Conservation (phyloP, 2,113 vertebrate genomes). For the Rallus limicola region DNA sequence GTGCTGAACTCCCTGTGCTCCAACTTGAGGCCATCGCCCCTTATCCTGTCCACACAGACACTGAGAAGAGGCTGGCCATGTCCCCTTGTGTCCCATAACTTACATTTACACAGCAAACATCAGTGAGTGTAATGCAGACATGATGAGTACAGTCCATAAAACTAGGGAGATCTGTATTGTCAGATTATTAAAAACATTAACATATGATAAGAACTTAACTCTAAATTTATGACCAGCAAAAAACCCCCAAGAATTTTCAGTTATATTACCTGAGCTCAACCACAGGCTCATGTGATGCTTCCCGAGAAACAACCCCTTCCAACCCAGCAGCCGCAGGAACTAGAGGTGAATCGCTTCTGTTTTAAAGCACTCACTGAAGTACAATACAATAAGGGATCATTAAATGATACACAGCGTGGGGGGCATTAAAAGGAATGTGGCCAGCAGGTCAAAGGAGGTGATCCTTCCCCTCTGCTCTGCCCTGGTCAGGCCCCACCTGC, state of each 20-base stretch:
- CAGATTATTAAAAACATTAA: constrained; percentile 1
- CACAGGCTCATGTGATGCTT: background rate
- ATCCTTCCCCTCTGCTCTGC: no score
- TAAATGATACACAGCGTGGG: no score
- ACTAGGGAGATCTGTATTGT: background rate
- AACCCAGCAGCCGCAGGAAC: background rate
- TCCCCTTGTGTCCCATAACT: background rate
- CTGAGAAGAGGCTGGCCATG: no score
- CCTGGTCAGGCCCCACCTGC: no score
- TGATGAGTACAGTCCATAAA: background rate
- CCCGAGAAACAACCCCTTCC: background rate
- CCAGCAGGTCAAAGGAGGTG: no score
- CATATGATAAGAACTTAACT: background rate
- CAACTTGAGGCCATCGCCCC: no score
- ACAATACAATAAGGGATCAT: background rate
- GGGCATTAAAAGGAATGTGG: no score
- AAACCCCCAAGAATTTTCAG: background rate
- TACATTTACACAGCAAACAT: background rate
- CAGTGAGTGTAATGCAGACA: constrained; percentile 1
- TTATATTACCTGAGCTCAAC: background rate
- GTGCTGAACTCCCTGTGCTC: no score
- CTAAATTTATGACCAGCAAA: background rate
- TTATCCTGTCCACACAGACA: background rate
- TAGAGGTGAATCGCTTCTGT: background rate
- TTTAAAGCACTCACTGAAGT: background rate